phyloP scores from a whole-genome alignment of 2,797 vertebrate species.

The Chelmon rostratus region DNA sequence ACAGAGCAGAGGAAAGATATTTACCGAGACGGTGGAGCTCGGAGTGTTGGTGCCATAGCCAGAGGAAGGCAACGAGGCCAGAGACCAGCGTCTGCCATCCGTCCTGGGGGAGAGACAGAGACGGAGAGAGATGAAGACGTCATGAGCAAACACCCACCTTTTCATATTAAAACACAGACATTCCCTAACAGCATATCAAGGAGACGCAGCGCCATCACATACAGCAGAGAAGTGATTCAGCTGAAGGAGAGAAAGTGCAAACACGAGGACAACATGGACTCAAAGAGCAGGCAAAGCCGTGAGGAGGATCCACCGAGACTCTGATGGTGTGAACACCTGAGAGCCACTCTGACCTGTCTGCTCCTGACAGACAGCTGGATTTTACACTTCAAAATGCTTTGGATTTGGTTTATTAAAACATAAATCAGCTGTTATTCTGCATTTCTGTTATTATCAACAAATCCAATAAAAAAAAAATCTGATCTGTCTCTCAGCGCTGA shows the following conservation, averaged over 20 bases:
- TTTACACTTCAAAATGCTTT: too few relatives aligned
- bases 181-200: neutral
- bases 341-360: neutral
- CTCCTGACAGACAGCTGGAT: neutral
- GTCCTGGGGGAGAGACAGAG: slow-evolving; percentile 81
- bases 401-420: neutral
- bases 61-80: slow-evolving; percentile 96
- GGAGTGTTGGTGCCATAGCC: slow-evolving; percentile 99
- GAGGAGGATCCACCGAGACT: slow-evolving; percentile 8
- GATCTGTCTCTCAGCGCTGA: too few relatives aligned
- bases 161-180: neutral
- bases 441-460: neutral
- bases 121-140: neutral
- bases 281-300: neutral
- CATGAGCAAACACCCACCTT: neutral
- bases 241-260: slow-evolving; percentile 16
- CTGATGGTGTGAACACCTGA: neutral
- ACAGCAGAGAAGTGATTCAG: neutral
- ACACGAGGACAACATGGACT: neutral
- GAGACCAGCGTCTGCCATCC: slow-evolving; percentile 96
- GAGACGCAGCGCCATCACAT: neutral
- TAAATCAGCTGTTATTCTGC: neutral
- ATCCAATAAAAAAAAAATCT: neutral
- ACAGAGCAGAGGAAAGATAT: slow-evolving; percentile 55
- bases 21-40: slow-evolving; percentile 98